Evolutionary conservation across 1,140 invertebrate genomes (phyloP).

Genomic region (Trypoxylus dichotomus): DNA sequence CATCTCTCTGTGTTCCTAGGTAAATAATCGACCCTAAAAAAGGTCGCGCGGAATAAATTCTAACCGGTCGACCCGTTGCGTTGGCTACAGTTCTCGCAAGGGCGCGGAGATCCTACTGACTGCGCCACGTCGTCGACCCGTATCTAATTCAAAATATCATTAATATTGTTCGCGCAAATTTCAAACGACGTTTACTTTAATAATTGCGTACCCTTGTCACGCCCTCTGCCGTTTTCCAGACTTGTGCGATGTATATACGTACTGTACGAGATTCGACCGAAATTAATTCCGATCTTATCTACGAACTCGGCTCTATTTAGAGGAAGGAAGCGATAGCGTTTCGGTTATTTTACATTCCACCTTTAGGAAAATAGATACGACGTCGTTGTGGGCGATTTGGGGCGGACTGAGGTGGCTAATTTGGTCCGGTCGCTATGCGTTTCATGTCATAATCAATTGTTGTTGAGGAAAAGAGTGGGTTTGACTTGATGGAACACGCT

Average conservation of each 20-base stretch:
- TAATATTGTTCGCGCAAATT: constrained; percentile 22
- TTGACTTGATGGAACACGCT: no score
- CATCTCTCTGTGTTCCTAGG: neutral
- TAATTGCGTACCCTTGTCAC: constrained; percentile 18
- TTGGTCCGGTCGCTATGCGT: neutral
- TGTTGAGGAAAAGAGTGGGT: neutral
- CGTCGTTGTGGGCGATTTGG: neutral
- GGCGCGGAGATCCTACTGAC: neutral
- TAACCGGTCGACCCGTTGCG: neutral
- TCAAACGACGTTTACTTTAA: constrained; percentile 18
- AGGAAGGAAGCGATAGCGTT: neutral
- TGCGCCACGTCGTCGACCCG: neutral
- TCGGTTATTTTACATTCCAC: neutral
- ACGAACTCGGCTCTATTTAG: neutral
- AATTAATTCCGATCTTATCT: constrained; percentile 24
- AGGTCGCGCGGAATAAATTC: constrained; percentile 2
- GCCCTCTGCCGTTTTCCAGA: constrained; percentile 1
- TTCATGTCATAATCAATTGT: constrained; percentile 4
- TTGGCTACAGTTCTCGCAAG: no score
- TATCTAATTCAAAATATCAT: constrained; percentile 18
- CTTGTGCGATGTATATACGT: no score
- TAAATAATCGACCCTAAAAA: constrained; percentile 16
- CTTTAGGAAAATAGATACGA: neutral
- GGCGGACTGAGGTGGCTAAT: neutral
- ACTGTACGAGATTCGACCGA: neutral